Evolutionary conservation across 2,797 vertebrate genomes (phyloP), one percentile per base, ranked within the genome.

Genomic region (Ctenopoma multispine): DNA sequence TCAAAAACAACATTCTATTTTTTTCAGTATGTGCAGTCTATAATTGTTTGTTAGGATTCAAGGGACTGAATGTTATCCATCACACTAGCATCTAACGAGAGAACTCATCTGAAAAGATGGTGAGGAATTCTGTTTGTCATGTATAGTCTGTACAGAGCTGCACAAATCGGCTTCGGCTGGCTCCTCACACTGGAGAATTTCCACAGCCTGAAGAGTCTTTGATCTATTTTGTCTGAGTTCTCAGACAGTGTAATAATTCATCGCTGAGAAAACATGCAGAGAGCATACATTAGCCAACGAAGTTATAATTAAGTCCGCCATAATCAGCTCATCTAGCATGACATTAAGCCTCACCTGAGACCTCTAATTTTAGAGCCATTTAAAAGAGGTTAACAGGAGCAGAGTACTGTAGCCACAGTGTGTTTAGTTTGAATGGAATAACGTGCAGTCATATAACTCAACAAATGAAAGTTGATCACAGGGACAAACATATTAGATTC

Each of bases 291-390:
- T 91, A 88, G 75, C 78, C 69, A 75, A 89, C 89, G 85, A 88
- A 87, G 85, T 90, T 89, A 88, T 90, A 89, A 91, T 93, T 91
- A 92, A 89, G 86, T 60, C 84, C 58, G 84, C 79, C 82, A 87
- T 90, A 91, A 92, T 92, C 84, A 89, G 87, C 90, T 90, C 85
- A 90, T 91, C 86, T 87, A 61, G 74, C 84, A 74, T 88, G 89
- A 89, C 88, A 91, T 89, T 85, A 87, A 56, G 78, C 77, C 87
- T 90, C 89, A 92, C 87, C 88, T 89, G 87, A 92, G 90, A 92
- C 87, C 87, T 91, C 90, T 90, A 84, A 91, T 90, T 92, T 92
- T 78, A 83, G 82, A 91, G 86, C 80, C 82, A 88, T 92, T 93
- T 92, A 90, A 79, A 82, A 61, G 79, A 92, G 87, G 90, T 92